These are phyloP conservation scores for Sarcophaga variegata DNA, from an alignment of 2,888 invertebrate species.

Conservation along the genomic window DNA sequence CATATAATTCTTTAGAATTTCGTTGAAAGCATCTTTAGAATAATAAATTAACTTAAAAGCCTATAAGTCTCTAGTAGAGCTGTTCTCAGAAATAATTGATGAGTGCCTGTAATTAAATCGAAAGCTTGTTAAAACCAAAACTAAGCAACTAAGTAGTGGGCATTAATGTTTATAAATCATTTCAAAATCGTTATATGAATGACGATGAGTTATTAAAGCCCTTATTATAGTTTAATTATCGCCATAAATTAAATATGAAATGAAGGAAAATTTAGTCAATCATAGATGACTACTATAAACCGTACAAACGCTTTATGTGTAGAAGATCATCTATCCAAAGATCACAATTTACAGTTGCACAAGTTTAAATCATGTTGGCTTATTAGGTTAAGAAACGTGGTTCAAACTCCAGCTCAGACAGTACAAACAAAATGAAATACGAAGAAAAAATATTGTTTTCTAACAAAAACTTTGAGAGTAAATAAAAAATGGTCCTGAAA, in stretches of 20 bases:
- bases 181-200: background rate
- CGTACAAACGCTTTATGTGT: no score
- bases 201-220: background rate
- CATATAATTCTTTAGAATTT: slow-evolving; percentile 44
- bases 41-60: background rate
- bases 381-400: accelerated
- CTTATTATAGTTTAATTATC: background rate
- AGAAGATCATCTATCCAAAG: no score
- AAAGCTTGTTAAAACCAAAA: background rate
- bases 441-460: no score
- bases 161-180: slow-evolving; percentile 8
- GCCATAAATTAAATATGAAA: no score
- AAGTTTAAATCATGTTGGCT: no score
- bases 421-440: no score
- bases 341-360: no score
- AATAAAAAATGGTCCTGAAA: no score
- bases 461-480: no score
- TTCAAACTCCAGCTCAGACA: no score
- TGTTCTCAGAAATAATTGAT: slow-evolving; percentile 8
- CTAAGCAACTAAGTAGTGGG: background rate
- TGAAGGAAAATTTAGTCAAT: no score
- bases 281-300: no score
- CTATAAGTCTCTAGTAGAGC: background rate
- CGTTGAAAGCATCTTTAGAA: slow-evolving; percentile 1
- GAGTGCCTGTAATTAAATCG: slow-evolving; percentile 13